phyloP scores from a whole-genome alignment of 1,140 invertebrate species.

The Battus philenor region DNA sequence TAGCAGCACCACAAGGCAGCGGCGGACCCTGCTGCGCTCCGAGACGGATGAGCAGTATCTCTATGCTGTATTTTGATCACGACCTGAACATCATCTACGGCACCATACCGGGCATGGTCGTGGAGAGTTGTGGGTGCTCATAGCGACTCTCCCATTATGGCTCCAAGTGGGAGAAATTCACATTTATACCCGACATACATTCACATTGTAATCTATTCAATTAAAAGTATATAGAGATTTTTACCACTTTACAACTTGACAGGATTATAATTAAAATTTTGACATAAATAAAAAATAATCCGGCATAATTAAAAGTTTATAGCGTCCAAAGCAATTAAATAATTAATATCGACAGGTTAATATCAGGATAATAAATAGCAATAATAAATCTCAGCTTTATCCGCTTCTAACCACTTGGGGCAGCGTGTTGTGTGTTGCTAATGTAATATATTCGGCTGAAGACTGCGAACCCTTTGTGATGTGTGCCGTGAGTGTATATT shows the following conservation, averaged over 20 bases:
- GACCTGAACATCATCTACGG: conserved; percentile 92
- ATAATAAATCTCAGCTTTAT: too few species aligned
- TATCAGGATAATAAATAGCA: too few species aligned
- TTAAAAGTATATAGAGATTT: too few species aligned
- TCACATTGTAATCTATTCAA: too few species aligned
- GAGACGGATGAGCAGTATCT: conserved; percentile 90
- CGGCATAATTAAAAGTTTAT: too few species aligned
- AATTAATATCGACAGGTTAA: too few species aligned
- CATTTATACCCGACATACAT: too few species aligned
- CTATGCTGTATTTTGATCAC: conserved; percentile 95
- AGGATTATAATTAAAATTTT: too few species aligned
- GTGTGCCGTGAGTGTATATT: conserved; percentile 56
- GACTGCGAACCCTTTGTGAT: conserved; percentile 58
- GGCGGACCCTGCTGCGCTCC: conserved; percentile 93
- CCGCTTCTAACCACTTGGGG: conserved; percentile 18
- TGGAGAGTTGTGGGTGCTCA: conserved; percentile 93
- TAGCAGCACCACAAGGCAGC: conserved; percentile 81
- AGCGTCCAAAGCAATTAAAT: too few species aligned
- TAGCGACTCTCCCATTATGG: conserved; percentile 71
- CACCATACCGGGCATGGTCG: conserved; percentile 93
- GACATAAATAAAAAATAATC: too few species aligned
- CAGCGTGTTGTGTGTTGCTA: conserved; percentile 48
- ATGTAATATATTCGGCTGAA: conserved; percentile 63
- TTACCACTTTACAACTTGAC: too few species aligned
- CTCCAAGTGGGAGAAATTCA: conserved; percentile 30